phyloP scores from a whole-genome alignment of 2,113 vertebrate species.

The Petrocephalus microphthalmus region DNA sequence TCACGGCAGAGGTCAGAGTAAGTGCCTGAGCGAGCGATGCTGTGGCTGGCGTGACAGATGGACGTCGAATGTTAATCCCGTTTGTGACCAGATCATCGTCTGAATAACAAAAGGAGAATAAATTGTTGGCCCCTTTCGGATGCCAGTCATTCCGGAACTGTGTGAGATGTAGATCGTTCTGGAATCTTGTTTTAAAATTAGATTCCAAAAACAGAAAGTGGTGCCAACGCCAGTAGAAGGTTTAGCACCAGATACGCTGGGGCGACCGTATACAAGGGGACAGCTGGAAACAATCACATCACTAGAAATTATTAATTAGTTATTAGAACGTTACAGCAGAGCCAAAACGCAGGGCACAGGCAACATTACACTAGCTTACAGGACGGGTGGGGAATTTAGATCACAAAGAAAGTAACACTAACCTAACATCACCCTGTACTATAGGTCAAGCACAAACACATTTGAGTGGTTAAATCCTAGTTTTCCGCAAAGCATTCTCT shows the following conservation, averaged over 20 bases:
- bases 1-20: constrained; percentile 44
- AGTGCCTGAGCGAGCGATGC: constrained; percentile 47
- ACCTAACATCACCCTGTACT: neutral
- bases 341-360: neutral
- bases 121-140: neutral
- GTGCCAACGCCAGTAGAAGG: neutral
- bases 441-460: neutral
- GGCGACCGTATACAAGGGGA: neutral
- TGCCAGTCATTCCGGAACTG: neutral
- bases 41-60: constrained; percentile 64
- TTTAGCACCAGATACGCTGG: neutral
- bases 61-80: constrained; percentile 65
- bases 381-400: neutral
- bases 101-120: neutral
- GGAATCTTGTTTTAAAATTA: neutral
- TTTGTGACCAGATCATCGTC: constrained; percentile 56
- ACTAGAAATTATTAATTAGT: neutral
- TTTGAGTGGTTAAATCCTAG: neutral
- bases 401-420: neutral
- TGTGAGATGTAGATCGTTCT: neutral
- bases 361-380: neutral
- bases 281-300: neutral
- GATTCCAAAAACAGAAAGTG: neutral
- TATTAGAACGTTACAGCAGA: neutral
- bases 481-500: neutral